phyloP scores from a whole-genome alignment of 2,888 invertebrate genomes.

The Drosophila emarginata region DNA sequence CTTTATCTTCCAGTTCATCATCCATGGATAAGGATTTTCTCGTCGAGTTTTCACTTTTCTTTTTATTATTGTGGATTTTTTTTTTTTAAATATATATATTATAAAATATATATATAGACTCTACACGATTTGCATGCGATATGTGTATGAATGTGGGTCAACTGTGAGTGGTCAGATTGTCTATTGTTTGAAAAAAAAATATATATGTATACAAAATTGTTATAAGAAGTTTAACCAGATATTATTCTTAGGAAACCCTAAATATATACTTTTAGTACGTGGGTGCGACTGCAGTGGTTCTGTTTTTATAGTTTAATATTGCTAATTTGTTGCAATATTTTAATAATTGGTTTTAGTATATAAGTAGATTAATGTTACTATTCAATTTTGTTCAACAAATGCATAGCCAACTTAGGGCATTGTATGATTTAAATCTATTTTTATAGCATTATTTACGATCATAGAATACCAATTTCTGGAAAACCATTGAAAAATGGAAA shows the following conservation, averaged over 20 bases:
- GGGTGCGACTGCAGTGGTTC: neutral
- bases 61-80: conserved; percentile 44
- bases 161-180: neutral
- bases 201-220: neutral
- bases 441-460: no score
- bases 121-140: conserved; percentile 2
- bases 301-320: neutral
- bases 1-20: conserved; percentile 95
- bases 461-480: no score
- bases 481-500: no score
- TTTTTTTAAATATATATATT: neutral
- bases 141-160: neutral
- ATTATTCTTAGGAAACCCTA: no score
- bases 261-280: neutral
- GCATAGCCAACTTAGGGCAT: neutral
- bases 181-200: neutral
- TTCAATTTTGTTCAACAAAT: neutral
- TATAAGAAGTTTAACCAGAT: neutral
- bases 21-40: conserved; percentile 85
- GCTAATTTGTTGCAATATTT: neutral
- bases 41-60: neutral
- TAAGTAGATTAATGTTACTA: neutral
- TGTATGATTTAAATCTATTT: neutral
- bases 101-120: neutral
- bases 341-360: neutral